Conservation (phyloP, 2,888 invertebrate genomes). For the Leptopterna dolabrata region DNA sequence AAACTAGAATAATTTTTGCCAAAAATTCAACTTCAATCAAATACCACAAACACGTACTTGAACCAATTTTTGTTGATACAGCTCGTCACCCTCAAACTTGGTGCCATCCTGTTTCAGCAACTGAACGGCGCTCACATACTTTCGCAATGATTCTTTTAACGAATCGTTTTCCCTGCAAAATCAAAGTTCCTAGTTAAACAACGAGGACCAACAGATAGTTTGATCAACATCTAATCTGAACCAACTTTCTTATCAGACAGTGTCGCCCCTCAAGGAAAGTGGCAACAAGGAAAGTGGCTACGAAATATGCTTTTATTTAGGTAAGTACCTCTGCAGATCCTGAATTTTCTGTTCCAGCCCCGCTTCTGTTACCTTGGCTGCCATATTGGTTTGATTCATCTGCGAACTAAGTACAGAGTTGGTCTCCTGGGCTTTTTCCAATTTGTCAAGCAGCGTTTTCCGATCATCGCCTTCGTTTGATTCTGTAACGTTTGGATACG, state of each 20-base stretch:
- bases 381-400: slow-evolving; percentile 45
- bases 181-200: slow-evolving; percentile 56
- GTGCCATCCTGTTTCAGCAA: slow-evolving; percentile 74
- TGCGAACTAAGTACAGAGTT: slow-evolving; percentile 55
- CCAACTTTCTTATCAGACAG: too few relatives aligned
- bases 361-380: slow-evolving; percentile 56
- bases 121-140: slow-evolving; percentile 90
- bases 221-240: too few relatives aligned
- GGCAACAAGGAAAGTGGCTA: too few relatives aligned
- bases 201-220: slow-evolving; percentile 51
- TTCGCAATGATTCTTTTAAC: slow-evolving; percentile 84
- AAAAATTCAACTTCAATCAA: too few relatives aligned
- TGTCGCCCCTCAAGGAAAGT: too few relatives aligned
- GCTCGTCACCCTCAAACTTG: slow-evolving; percentile 76
- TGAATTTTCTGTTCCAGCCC: slow-evolving; percentile 60
- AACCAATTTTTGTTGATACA: slow-evolving; percentile 87
- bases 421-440: slow-evolving; percentile 56
- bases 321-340: slow-evolving; percentile 59
- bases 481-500: not conserved
- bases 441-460: slow-evolving; percentile 33
- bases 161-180: slow-evolving; percentile 80
- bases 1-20: too few relatives aligned
- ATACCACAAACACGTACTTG: slow-evolving; percentile 71
- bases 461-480: slow-evolving; percentile 39
- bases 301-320: too few relatives aligned